Evolutionary conservation across 2,797 vertebrate genomes (phyloP).

Genomic region (Spinus olivaceus): DNA sequence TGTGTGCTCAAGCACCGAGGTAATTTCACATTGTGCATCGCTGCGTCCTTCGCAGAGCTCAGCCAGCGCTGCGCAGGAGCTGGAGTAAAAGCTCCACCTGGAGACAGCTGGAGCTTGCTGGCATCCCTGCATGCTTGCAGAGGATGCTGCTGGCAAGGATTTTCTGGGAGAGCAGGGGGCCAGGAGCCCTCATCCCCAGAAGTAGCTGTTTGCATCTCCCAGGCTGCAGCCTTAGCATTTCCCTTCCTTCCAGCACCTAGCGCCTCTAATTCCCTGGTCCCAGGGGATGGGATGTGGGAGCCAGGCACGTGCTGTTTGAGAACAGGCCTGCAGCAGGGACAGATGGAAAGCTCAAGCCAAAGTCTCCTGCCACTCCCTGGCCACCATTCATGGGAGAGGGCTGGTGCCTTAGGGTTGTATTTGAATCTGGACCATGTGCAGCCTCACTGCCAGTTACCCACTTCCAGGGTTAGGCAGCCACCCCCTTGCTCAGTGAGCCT

Average conservation of each 20-base stretch:
- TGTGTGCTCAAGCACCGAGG: neutral
- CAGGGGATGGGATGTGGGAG: neutral
- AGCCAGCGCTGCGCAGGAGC: neutral
- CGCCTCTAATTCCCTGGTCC: accelerated
- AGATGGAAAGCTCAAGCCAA: neutral
- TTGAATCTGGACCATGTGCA: accelerated
- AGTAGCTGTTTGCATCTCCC: neutral
- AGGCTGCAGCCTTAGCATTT: neutral
- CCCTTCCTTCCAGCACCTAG: neutral
- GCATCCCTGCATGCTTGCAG: neutral
- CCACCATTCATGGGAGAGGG: neutral
- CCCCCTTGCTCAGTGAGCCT: too few relatives aligned
- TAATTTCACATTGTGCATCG: slow-evolving; percentile 11
- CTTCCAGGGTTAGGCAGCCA: neutral
- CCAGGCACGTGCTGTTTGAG: accelerated
- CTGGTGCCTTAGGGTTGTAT: neutral
- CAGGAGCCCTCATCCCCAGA: neutral
- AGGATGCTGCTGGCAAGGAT: accelerated
- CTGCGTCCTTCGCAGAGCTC: neutral
- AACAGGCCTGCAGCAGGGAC: neutral
- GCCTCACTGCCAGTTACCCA: accelerated
- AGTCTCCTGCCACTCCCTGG: neutral
- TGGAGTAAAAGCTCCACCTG: slow-evolving; percentile 74
- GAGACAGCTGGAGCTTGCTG: slow-evolving; percentile 28
- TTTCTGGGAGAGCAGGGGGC: neutral